Conservation (phyloP, 2,888 invertebrate species). For the Conomelus anceps region DNA sequence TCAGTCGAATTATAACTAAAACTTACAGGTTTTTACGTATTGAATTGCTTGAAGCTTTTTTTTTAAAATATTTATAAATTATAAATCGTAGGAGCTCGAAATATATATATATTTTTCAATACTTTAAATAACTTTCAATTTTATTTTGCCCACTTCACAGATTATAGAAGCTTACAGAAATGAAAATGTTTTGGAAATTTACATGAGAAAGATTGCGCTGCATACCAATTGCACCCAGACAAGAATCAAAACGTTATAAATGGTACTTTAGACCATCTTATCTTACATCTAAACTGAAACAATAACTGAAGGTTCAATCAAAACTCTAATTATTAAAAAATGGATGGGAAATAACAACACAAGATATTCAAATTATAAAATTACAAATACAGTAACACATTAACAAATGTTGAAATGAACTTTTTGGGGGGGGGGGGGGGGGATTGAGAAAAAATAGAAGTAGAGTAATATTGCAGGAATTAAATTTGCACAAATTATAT, state of each 20-base stretch:
- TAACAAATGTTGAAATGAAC: background rate
- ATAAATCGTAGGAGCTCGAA: background rate
- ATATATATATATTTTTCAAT: too few species aligned
- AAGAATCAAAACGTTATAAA: too few species aligned
- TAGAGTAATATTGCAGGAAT: background rate
- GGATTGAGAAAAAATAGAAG: background rate
- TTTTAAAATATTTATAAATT: background rate
- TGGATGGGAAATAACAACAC: background rate
- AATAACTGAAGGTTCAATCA: background rate
- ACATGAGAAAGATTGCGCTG: too few species aligned
- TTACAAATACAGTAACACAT: background rate
- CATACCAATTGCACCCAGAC: too few species aligned
- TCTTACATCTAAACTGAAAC: too few species aligned
- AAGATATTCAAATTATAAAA: background rate
- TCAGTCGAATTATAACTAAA: background rate
- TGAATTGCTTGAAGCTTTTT: background rate
- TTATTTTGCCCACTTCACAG: too few species aligned
- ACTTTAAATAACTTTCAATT: too few species aligned
- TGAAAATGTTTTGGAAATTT: too few species aligned
- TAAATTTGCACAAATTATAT: background rate
- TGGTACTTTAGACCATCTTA: too few species aligned
- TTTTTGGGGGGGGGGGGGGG: background rate
- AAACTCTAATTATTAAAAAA: background rate
- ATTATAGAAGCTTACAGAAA: too few species aligned
- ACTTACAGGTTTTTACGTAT: background rate